Percentiles rank a stretch among this genome's conserved stretches.
phyloP scores from a whole-genome alignment of 2,888 invertebrate genomes.

The Lasioglossum morio region DNA sequence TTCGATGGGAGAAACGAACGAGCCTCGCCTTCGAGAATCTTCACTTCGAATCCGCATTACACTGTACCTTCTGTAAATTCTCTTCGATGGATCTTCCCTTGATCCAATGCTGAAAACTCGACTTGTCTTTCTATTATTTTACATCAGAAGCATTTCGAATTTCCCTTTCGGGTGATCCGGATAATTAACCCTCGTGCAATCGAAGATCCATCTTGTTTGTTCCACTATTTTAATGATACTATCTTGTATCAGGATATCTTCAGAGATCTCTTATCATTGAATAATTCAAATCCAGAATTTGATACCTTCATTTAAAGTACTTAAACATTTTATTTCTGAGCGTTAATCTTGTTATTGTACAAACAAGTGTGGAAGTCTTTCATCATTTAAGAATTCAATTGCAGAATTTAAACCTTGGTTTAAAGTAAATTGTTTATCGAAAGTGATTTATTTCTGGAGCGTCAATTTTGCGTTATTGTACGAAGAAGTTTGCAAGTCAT shows the following conservation, averaged over 20 bases:
- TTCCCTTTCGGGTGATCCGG: background rate
- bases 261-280: too few relatives aligned
- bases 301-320: too few relatives aligned
- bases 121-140: background rate
- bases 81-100: background rate
- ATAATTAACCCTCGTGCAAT: background rate
- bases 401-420: background rate
- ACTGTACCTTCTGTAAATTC: constrained; percentile 1
- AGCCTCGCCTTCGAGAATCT: constrained; percentile 55
- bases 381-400: background rate
- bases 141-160: background rate
- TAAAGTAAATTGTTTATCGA: background rate
- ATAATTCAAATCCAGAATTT: too few relatives aligned
- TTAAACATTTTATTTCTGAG: too few relatives aligned
- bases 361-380: background rate
- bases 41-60: constrained; percentile 18
- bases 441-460: too few relatives aligned
- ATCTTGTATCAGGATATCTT: too few relatives aligned
- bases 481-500: background rate
- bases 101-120: background rate
- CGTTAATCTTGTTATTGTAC: background rate
- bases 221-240: too few relatives aligned
- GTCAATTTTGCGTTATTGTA: background rate
- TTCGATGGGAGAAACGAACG: constrained; percentile 56
- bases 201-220: background rate